Evolutionary conservation across 2,113 vertebrate species (phyloP), one percentile per base, ranked within the genome.

Genomic region (Gavia stellata): DNA sequence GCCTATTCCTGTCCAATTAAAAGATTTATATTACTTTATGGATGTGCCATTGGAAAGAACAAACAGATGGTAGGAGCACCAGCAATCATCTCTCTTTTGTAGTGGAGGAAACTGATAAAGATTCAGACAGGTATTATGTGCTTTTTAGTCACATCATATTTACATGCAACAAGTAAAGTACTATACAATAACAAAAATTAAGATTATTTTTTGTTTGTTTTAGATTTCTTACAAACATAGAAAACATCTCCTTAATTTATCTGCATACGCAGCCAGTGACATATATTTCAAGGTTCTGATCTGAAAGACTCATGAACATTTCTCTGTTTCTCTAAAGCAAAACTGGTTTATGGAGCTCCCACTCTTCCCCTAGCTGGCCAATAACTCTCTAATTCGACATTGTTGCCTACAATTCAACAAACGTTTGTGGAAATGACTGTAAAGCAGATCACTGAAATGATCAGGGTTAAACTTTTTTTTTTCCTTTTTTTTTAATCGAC

Each of bases 11-110:
- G 40, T 34, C 45, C 62, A 90, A 33, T 66, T 65, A 63, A n/a
- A 95, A 86, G 21, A 83, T 73, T 82, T 88, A 21, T 79, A 86
- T 88, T 88, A 80, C 71, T 90, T 92, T 92, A 82, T 55, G 66
- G 81, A 83, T 38, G 40, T 66, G 44, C 52, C 45, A 81, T 2
- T 78, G 47, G 50, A 81, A 93, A 82, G 42, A 92, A 72, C 45
- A 94, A 79, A 90, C 66, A 92, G 66, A 94, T 81, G 65, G 45
- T 71, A 33, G 14, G 26, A 86, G 15, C 44, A 53, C 36, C 68
- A 53, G 9, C 36, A 36, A 40, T 58, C 44, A 44, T 74, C 65
- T 66, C 28, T 56, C 77, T 67, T 42, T 52, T 53, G 67, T 52
- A 94, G 52, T 0, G 0, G 44, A 68, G 73, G 45, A 85, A 67